Percentiles rank a stretch among this genome's conserved stretches.
These are phyloP conservation scores for Brevimyrus niger DNA, from an alignment of 2,113 vertebrate genomes.

Conservation along the genomic window DNA sequence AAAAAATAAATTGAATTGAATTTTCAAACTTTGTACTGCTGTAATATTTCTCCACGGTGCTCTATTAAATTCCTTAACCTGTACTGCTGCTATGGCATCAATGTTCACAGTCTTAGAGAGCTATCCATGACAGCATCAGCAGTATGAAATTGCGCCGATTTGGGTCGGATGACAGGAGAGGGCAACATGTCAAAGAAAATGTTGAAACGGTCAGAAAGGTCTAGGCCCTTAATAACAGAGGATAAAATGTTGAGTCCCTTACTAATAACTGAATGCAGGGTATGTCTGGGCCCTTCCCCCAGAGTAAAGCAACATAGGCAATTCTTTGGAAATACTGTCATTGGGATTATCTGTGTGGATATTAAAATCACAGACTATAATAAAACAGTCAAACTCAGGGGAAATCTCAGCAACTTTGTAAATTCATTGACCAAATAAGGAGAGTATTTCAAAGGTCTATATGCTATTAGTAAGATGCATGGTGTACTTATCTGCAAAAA, in stretches of 20 bases:
- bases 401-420: not conserved
- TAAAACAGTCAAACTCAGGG: not conserved
- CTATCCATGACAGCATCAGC: not conserved
- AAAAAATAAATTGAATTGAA: not conserved
- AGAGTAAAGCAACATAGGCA: not conserved
- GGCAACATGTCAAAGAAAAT: not conserved
- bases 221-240: not conserved
- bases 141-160: not conserved
- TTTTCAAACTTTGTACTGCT: not conserved
- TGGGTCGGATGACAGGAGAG: not conserved
- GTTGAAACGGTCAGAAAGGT: not conserved
- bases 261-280: not conserved
- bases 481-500: not conserved
- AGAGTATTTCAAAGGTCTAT: not conserved
- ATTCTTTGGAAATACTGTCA: not conserved
- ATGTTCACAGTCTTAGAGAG: not conserved
- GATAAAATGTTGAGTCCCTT: not conserved
- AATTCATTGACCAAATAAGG: not conserved
- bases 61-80: not conserved
- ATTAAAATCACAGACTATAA: not conserved
- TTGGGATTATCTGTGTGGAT: not conserved
- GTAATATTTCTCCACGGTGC: not conserved
- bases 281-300: not conserved
- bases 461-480: not conserved
- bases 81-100: not conserved